phyloP scores from a whole-genome alignment of 2,888 invertebrate genomes.

The Saturnia pavonia region DNA sequence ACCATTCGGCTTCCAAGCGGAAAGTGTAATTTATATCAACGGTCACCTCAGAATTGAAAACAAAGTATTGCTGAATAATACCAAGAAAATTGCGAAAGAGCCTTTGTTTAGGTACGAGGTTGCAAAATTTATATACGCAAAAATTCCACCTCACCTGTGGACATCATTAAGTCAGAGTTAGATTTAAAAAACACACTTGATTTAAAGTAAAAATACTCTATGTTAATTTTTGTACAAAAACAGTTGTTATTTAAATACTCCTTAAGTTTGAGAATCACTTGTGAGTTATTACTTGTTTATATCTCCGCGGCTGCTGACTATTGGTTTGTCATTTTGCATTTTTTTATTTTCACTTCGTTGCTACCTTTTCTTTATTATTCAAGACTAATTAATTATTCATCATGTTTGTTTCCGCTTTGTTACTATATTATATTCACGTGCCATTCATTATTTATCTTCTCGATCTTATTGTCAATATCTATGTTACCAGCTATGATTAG shows the following conservation, averaged over 20 bases:
- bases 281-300: not conserved
- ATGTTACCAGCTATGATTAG: not conserved
- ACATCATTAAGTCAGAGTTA: no score
- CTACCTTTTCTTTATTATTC: no score
- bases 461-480: not conserved
- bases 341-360: no score
- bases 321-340: no score
- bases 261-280: no score
- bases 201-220: not conserved
- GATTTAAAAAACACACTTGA: not conserved
- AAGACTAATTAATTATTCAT: no score
- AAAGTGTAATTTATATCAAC: not conserved
- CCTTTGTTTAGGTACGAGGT: not conserved
- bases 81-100: not conserved
- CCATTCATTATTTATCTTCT: no score
- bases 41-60: no score
- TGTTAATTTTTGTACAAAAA: not conserved
- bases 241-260: not conserved
- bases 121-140: not conserved
- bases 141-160: not conserved
- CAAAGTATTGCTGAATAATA: no score
- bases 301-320: no score
- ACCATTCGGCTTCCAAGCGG: not conserved
- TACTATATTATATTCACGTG: no score
- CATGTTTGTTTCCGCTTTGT: no score